These are phyloP conservation scores for Ibidorhyncha struthersii DNA, from an alignment of 2,113 vertebrate species.

Conservation along the genomic window DNA sequence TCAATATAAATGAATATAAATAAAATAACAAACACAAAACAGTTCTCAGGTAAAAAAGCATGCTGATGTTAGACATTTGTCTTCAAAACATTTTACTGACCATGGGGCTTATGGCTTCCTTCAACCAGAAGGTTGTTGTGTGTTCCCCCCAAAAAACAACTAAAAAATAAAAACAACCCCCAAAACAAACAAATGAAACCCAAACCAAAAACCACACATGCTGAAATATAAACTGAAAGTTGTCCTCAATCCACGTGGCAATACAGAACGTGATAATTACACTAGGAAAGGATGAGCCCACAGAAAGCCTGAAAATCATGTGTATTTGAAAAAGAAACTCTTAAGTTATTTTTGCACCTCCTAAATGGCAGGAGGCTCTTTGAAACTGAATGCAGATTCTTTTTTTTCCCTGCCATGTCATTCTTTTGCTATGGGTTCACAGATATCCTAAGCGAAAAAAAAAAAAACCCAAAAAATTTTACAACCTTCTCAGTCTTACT, in stretches of 20 bases:
- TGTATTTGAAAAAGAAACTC: not conserved
- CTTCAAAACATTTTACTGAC: not conserved
- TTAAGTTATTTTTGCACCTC: not conserved
- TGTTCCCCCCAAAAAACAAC: accelerated
- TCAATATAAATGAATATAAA: not conserved
- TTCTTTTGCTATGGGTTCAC: not conserved
- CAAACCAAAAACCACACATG: not conserved
- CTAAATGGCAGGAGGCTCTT: not conserved
- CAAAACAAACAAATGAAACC: not conserved
- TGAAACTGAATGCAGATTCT: not conserved
- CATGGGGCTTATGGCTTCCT: not conserved
- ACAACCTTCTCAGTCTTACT: not conserved
- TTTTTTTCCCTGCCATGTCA: not conserved
- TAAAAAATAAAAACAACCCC: not conserved
- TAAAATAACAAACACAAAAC: not conserved
- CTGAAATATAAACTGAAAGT: not conserved
- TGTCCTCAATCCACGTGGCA: not conserved
- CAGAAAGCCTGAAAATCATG: not conserved
- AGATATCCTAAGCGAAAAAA: not conserved
- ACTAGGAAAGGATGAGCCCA: not conserved
- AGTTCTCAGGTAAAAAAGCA: not conserved
- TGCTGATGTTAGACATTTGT: not conserved
- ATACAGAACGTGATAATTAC: not conserved
- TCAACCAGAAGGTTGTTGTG: not conserved
- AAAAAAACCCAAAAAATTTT: not conserved